Conservation (phyloP, 2,888 invertebrate species). For the Temnothorax rugatulus region DNA sequence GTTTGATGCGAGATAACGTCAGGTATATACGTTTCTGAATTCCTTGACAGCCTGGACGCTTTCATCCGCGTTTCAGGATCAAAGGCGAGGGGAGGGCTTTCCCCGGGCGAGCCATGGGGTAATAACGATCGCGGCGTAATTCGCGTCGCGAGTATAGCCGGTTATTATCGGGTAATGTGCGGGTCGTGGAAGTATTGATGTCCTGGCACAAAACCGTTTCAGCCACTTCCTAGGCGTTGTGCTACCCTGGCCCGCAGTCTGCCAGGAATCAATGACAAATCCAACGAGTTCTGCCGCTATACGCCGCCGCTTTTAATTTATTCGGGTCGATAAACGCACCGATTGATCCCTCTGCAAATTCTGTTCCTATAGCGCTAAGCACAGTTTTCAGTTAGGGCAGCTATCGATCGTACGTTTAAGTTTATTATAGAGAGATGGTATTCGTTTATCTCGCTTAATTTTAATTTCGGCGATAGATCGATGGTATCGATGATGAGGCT, state of each 20-base stretch:
- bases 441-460: not conserved
- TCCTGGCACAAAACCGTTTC: slow-evolving; percentile 75
- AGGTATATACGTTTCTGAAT: slow-evolving; percentile 36
- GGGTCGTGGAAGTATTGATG: slow-evolving; percentile 79
- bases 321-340: slow-evolving; percentile 67
- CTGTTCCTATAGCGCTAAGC: not conserved
- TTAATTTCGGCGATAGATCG: not conserved
- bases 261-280: slow-evolving; percentile 83
- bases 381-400: not conserved
- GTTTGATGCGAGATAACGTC: slow-evolving; percentile 40
- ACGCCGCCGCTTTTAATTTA: slow-evolving; percentile 64
- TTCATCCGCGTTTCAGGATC: slow-evolving; percentile 39
- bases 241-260: slow-evolving; percentile 78
- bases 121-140: slow-evolving; percentile 53
- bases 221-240: slow-evolving; percentile 81
- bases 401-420: slow-evolving; percentile 1
- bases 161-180: slow-evolving; percentile 61
- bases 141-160: slow-evolving; percentile 47
- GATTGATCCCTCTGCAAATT: slow-evolving; percentile 22
- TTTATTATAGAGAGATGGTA: not conserved
- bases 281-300: slow-evolving; percentile 63
- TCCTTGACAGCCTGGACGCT: slow-evolving; percentile 38
- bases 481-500: not conserved
- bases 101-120: not conserved
- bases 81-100: slow-evolving; percentile 46